phyloP scores from a whole-genome alignment of 1,140 invertebrate species.

The Aphidius gifuensis region DNA sequence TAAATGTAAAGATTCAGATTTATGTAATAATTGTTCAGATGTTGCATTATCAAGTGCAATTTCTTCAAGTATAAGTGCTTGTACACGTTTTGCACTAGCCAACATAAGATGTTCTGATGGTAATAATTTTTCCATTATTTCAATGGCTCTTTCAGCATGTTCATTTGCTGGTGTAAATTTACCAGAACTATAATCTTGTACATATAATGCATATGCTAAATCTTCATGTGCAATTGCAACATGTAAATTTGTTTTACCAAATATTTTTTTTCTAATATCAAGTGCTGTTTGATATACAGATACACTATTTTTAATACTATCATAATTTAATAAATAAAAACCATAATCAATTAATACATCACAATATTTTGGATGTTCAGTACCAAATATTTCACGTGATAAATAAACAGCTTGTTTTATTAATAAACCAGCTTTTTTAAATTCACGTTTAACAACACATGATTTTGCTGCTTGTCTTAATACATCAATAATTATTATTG shows the following conservation, averaged over 20 bases:
- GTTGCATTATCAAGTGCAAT: constrained; percentile 78
- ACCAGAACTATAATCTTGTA: constrained; percentile 86
- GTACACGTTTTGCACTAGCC: constrained; percentile 84
- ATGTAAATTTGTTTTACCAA: constrained; percentile 80
- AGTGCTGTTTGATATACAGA: constrained; percentile 79
- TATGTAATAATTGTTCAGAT: constrained; percentile 59
- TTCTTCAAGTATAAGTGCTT: constrained; percentile 89
- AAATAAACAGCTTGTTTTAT: constrained; percentile 77
- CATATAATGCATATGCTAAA: constrained; percentile 87
- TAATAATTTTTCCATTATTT: constrained; percentile 74
- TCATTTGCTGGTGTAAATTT: constrained; percentile 74
- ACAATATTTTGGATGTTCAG: constrained; percentile 74
- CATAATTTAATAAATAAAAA: constrained; percentile 87
- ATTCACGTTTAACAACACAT: constrained; percentile 83
- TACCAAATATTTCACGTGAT: constrained; percentile 68
- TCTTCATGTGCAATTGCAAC: constrained; percentile 87
- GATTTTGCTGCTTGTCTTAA: constrained; percentile 79
- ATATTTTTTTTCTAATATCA: constrained; percentile 70
- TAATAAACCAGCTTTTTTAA: constrained; percentile 73
- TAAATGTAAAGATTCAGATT: constrained; percentile 80
- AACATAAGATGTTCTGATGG: constrained; percentile 79
- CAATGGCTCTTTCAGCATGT: constrained; percentile 79
- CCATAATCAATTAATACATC: constrained; percentile 84
- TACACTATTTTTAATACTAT: constrained; percentile 77
- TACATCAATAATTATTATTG: constrained; percentile 71